These are phyloP conservation scores for Notocelia uddmanniana DNA, from an alignment of 2,888 invertebrate genomes.

Conservation along the genomic window DNA sequence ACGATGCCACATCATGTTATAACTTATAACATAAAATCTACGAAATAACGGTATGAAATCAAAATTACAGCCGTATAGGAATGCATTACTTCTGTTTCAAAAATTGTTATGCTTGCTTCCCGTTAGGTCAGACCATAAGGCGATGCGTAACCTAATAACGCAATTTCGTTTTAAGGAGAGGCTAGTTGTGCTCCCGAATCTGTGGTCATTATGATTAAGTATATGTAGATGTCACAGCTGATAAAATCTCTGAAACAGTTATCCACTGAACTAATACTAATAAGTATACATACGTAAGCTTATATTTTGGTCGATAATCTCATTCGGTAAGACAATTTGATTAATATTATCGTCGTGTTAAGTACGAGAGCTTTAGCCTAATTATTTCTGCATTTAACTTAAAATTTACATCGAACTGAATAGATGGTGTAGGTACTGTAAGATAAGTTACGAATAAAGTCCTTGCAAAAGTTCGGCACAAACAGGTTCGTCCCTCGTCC, in stretches of 20 bases:
- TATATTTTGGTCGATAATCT: too few species aligned
- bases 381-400: not conserved
- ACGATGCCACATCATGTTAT: not conserved
- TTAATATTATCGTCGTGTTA: too few species aligned
- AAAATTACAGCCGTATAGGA: constrained; percentile 23
- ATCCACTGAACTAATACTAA: too few species aligned
- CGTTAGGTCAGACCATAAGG: constrained; percentile 16
- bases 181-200: not conserved
- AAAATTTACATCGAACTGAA: not conserved
- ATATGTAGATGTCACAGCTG: not conserved
- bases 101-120: constrained; percentile 15
- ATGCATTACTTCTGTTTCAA: constrained; percentile 30
- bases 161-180: not conserved
- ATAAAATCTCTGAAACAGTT: not conserved
- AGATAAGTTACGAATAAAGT: constrained; percentile 5
- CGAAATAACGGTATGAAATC: constrained; percentile 32
- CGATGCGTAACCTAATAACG: constrained; percentile 18
- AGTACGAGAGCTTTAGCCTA: too few species aligned
- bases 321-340: too few species aligned
- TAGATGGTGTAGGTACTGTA: not conserved
- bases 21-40: constrained; percentile 11
- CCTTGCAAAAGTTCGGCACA: constrained; percentile 38
- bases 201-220: not conserved
- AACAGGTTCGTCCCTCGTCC: constrained; percentile 42
- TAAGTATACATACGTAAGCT: too few species aligned